Percentiles rank a stretch among this genome's conserved stretches.
These are phyloP conservation scores for Aplidium turbinatum DNA, from an alignment of 23 tunicate species.

Conservation along the genomic window DNA sequence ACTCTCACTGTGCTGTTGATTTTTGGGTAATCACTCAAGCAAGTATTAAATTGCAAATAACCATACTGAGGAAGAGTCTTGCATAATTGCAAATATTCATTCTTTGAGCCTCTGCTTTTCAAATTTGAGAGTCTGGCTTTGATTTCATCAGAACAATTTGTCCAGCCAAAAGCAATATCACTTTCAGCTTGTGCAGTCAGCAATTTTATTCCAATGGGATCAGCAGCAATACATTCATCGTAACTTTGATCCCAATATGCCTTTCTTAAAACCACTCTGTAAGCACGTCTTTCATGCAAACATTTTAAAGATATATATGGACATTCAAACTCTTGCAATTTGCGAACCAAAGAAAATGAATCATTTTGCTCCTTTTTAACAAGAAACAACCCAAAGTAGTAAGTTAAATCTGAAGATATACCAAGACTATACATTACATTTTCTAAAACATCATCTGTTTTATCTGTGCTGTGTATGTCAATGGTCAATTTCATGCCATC, in stretches of 20 bases:
- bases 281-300: constrained; percentile 42
- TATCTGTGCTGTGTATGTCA: constrained; percentile 68
- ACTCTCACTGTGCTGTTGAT: constrained; percentile 42
- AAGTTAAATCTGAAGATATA: constrained; percentile 57
- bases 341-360: constrained; percentile 41
- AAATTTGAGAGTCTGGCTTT: not conserved
- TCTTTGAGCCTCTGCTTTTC: constrained; percentile 35
- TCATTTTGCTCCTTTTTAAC: constrained; percentile 29
- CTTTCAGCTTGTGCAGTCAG: constrained; percentile 65
- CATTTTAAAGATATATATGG: constrained; percentile 85
- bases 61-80: constrained; percentile 71
- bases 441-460: constrained; percentile 75
- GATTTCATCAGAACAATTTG: not conserved
- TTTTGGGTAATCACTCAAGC: constrained; percentile 54
- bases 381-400: constrained; percentile 82
- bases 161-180: constrained; percentile 23
- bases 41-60: constrained; percentile 76
- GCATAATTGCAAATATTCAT: constrained; percentile 54
- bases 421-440: constrained; percentile 25
- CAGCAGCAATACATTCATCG: constrained; percentile 46
- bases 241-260: constrained; percentile 77
- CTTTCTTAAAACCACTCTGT: constrained; percentile 66
- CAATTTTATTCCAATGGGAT: constrained; percentile 70
- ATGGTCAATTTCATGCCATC: constrained; percentile 61
- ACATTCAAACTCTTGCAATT: constrained; percentile 86